Evolutionary conservation across 2,113 vertebrate species (phyloP), one percentile per base, ranked within the genome.

Genomic region (Salvelinus fontinalis): DNA sequence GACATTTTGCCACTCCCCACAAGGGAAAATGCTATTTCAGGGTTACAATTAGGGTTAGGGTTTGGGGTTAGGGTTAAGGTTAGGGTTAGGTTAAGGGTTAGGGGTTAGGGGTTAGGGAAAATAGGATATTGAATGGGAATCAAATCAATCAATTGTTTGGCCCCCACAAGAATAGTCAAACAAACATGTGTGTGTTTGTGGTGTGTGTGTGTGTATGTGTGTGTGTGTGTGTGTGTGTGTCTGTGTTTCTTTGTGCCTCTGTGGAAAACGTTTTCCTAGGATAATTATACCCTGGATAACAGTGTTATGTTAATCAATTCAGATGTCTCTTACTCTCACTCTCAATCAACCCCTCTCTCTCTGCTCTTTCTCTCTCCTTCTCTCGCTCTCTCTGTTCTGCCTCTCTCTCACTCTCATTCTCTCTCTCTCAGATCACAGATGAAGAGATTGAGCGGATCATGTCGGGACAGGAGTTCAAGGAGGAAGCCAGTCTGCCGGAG

Each of bases 371-470:
- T 66, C 11, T 13, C 2, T 79, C 31, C 29, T 22, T 39, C 2
- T 14, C 48, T 31, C 1, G 14, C 3, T 70, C 62, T 27, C 54
- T 18, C 57, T 31, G 54, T 2, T 39, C 2, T 70, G 5, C 6
- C 4, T 79, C 31, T 59, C 54, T 29, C 29, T 48, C 59, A 1
- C 57, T 11, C 60, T 14, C 44, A n/a, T 26, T 54, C 44, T 12
- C 11, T 75, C 67, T 83, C 34, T 59, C 73, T 70, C 29, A 99
- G 97, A 99, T 99, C 89, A 97, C 98, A 0, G 98, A 98, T 82
- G 97, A 99, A 84, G 98, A 99, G 92, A 99, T 99, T 1, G 98
- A 99, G 86, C 93, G 97, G 75, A 99, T 99, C 88, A 99, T 99
- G 98, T 97, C 98, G 39, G 98, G 98, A 64, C 97, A 99, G 92